These are phyloP conservation scores for Erebia ligea DNA, from an alignment of 2,888 invertebrate genomes.

Conservation along the genomic window DNA sequence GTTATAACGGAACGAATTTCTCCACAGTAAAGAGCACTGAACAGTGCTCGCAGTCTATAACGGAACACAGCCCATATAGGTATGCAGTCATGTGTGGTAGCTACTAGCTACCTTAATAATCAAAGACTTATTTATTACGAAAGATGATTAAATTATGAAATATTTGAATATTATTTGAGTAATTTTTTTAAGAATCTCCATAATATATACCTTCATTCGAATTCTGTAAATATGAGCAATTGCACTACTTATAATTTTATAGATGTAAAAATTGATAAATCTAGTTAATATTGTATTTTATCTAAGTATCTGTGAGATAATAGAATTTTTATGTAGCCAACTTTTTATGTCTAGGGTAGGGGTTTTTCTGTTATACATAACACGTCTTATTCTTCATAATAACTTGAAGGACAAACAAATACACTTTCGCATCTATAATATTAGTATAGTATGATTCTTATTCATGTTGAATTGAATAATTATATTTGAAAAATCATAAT, in stretches of 20 bases:
- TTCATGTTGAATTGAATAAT: too few relatives aligned
- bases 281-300: background rate
- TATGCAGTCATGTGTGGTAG: background rate
- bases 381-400: background rate
- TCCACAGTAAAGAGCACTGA: too few relatives aligned
- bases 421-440: too few relatives aligned
- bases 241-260: background rate
- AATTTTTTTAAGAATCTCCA: conserved; percentile 14
- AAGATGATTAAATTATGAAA: background rate
- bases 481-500: too few relatives aligned
- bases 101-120: background rate
- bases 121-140: background rate
- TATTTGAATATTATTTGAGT: background rate
- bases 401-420: too few relatives aligned
- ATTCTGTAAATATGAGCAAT: conserved; percentile 2
- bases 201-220: background rate
- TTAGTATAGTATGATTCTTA: too few relatives aligned
- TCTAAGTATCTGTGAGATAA: background rate
- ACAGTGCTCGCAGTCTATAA: too few relatives aligned
- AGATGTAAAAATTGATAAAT: background rate
- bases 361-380: background rate
- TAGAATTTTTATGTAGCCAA: background rate
- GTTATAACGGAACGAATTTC: too few relatives aligned
- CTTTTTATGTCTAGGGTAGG: background rate
- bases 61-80: too few relatives aligned